phyloP scores from a whole-genome alignment of 2,797 vertebrate species.

The Malacoraja senta region DNA sequence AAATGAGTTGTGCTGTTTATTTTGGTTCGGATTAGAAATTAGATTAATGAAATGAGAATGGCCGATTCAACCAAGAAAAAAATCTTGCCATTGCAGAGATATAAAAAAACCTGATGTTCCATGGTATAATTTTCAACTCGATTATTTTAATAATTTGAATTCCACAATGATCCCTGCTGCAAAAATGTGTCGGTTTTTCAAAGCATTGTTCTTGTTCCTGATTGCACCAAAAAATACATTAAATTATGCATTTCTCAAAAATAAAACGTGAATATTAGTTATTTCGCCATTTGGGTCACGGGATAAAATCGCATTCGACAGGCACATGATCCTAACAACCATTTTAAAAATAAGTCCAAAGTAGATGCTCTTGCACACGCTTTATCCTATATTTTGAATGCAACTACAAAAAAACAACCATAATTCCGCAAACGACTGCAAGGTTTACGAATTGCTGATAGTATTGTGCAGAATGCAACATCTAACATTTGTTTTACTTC shows the following conservation, averaged over 20 bases:
- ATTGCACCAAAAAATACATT: neutral
- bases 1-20: too few relatives aligned
- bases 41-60: neutral
- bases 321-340: neutral
- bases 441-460: neutral
- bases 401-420: neutral
- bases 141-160: neutral
- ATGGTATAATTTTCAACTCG: neutral
- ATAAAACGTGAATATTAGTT: neutral
- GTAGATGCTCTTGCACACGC: neutral
- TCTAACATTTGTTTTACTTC: too few relatives aligned
- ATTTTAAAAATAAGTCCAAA: neutral
- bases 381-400: neutral
- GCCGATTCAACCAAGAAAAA: neutral
- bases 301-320: neutral
- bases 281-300: neutral
- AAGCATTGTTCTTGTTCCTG: too few relatives aligned
- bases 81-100: neutral
- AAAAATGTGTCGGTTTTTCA: neutral
- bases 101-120: neutral
- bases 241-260: neutral
- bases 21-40: neutral
- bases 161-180: neutral
- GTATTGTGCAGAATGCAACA: neutral
- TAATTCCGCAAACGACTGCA: neutral